These are phyloP conservation scores for Dendrocincla fuliginosa DNA, from an alignment of 2,797 vertebrate genomes.

Conservation along the genomic window DNA sequence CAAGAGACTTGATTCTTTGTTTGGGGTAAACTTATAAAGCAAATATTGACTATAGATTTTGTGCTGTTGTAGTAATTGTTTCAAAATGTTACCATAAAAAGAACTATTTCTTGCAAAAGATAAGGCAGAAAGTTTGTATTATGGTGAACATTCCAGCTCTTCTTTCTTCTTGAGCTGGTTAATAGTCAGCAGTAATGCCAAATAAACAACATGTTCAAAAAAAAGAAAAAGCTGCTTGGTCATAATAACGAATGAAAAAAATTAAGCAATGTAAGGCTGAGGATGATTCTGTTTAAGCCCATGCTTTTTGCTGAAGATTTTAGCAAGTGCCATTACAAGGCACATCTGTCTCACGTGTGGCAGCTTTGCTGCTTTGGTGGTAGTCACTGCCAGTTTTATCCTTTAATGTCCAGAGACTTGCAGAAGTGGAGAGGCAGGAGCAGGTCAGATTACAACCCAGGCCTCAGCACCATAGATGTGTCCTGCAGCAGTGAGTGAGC, in stretches of 20 bases:
- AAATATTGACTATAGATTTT: not conserved
- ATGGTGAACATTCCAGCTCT: not conserved
- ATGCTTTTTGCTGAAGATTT: not conserved
- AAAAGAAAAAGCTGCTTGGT: not conserved
- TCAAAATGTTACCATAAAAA: not conserved
- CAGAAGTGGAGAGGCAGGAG: not conserved
- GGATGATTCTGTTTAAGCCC: not conserved
- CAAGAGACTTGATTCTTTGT: not conserved
- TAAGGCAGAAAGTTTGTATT: not conserved
- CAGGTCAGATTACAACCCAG: not conserved
- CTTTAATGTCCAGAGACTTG: not conserved
- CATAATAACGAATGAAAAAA: not conserved
- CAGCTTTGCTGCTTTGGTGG: not conserved
- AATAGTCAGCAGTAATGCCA: not conserved
- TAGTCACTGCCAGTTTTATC: rapidly evolving
- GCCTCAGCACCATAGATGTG: not conserved
- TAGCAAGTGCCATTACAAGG: not conserved
- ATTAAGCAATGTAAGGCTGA: not conserved
- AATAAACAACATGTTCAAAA: not conserved
- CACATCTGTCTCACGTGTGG: not conserved
- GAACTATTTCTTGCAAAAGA: not conserved
- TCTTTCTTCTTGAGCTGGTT: not conserved
- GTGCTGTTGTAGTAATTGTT: not conserved
- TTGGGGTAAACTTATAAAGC: not conserved
- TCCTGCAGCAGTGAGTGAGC: not conserved